A percentile compares a stretch with the other conserved stretches of the same genome.
These are phyloP conservation scores for Hylaea fasciaria DNA, from an alignment of 2,888 invertebrate species.

Conservation along the genomic window DNA sequence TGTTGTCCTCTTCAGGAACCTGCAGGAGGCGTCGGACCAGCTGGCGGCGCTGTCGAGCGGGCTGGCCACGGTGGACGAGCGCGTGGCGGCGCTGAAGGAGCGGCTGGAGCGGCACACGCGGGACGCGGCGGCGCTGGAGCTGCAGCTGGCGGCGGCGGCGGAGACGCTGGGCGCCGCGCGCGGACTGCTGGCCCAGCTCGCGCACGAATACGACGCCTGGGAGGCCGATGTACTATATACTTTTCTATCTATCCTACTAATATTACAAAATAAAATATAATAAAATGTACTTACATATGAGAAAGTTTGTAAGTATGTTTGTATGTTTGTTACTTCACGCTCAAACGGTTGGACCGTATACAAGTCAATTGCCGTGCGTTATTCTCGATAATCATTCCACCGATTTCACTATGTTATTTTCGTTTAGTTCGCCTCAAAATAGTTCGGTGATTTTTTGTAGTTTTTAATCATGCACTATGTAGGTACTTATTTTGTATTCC, in stretches of 20 bases:
- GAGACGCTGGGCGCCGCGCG: slow-evolving; percentile 91
- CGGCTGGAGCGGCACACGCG: slow-evolving; percentile 94
- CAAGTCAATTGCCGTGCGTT: too few relatives aligned
- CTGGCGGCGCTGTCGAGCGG: slow-evolving; percentile 91
- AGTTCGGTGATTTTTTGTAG: too few relatives aligned
- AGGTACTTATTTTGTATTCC: slow-evolving; percentile 52
- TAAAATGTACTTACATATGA: too few relatives aligned
- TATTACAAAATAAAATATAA: background rate
- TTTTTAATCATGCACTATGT: too few relatives aligned
- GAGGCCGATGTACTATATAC: slow-evolving; percentile 80
- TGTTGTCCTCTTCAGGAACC: slow-evolving; percentile 88
- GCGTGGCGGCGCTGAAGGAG: slow-evolving; percentile 90
- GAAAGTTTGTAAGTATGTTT: too few relatives aligned
- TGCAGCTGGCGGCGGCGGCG: slow-evolving; percentile 90
- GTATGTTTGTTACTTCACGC: too few relatives aligned
- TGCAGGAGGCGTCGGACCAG: slow-evolving; percentile 92
- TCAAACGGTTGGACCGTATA: too few relatives aligned
- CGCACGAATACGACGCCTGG: slow-evolving; percentile 96
- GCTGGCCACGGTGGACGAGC: slow-evolving; percentile 91
- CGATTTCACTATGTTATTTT: too few relatives aligned
- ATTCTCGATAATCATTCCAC: too few relatives aligned
- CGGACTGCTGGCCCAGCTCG: slow-evolving; percentile 92
- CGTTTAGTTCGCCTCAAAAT: too few relatives aligned
- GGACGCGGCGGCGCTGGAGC: slow-evolving; percentile 96
- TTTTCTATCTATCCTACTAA: background rate